Conservation (phyloP, 2,797 vertebrate species). For the Apogon talboti region DNA sequence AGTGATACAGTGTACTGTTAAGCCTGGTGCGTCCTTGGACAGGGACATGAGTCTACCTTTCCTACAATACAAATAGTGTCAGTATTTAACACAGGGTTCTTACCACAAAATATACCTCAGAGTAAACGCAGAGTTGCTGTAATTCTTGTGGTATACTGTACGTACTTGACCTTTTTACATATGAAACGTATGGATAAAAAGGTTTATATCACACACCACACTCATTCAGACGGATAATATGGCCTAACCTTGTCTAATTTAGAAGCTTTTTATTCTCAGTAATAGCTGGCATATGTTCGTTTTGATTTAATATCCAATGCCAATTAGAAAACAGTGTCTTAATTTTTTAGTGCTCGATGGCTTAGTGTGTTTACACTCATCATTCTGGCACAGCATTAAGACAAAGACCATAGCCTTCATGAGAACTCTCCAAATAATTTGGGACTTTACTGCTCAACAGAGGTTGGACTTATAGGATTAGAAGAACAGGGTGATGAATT, state of each 20-base stretch:
- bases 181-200: constrained; percentile 69
- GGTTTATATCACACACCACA: constrained; percentile 70
- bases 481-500: constrained; percentile 71
- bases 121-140: constrained; percentile 85
- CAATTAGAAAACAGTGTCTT: constrained; percentile 70
- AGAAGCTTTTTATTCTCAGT: constrained; percentile 64
- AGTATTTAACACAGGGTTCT: constrained; percentile 87
- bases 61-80: constrained; percentile 85
- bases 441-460: constrained; percentile 53
- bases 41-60: constrained; percentile 78
- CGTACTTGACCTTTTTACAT: constrained; percentile 81
- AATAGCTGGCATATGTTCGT: constrained; percentile 59
- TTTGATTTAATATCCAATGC: constrained; percentile 68
- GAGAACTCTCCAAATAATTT: constrained; percentile 53
- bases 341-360: constrained; percentile 50
- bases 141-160: constrained; percentile 85
- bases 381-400: constrained; percentile 38
- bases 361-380: constrained; percentile 47
- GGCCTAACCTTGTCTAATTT: constrained; percentile 71
- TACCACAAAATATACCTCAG: constrained; percentile 89
- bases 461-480: constrained; percentile 60
- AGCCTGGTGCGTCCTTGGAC: constrained; percentile 77
- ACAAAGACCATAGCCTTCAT: constrained; percentile 52
- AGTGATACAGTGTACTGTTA: constrained; percentile 80
- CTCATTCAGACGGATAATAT: constrained; percentile 68